Evolutionary conservation across 2,797 vertebrate species (phyloP), one percentile per base, ranked within the genome.

Genomic region (Botia kubotai): DNA sequence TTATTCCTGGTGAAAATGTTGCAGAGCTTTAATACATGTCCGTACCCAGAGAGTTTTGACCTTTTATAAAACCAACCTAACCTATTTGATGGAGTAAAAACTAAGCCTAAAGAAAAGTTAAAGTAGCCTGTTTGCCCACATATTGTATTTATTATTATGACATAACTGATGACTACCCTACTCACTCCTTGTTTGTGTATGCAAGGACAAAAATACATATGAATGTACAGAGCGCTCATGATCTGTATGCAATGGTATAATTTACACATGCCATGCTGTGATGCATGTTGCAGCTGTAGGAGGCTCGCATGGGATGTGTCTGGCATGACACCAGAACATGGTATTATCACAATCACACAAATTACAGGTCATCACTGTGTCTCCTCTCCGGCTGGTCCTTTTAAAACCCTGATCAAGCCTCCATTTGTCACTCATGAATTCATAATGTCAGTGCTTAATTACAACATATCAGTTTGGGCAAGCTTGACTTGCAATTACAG

Each of bases 401-500:
- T 74, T 77, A 81, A 63, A 78, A 66, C 77, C 70, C 43, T 26
- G 16, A 72, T 53, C 70, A 82, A 73, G 79, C 69, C 43, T 5
- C 17, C 76, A 81, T 90, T 88, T 79, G 85, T 77, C 81, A 43
- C 66, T 68, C 78, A 60, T 86, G 85, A 88, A 90, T 91, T 89
- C 90, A 80, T 84, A 76, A 89, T 86, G 86, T 77, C 75, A 86
- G 88, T 0, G 16, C 88, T 88, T 89, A 93, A 94, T 92, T 84
- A 88, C 88, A 88, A 72, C 36, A 73, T 86, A 87, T 91, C 90
- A 86, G 88, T 86, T 83, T 75, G 74, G 36, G 77, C 78, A 80
- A 62, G 75, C 83, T 86, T 68, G 19, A 66, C 57, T 46, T 33
- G 76, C 43, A 68, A 80, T 80, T 77, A 82, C 55, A 55, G 8